Base-by-base conservation (phyloP, 2,797 vertebrate species). In the Sparus aurata region DNA sequence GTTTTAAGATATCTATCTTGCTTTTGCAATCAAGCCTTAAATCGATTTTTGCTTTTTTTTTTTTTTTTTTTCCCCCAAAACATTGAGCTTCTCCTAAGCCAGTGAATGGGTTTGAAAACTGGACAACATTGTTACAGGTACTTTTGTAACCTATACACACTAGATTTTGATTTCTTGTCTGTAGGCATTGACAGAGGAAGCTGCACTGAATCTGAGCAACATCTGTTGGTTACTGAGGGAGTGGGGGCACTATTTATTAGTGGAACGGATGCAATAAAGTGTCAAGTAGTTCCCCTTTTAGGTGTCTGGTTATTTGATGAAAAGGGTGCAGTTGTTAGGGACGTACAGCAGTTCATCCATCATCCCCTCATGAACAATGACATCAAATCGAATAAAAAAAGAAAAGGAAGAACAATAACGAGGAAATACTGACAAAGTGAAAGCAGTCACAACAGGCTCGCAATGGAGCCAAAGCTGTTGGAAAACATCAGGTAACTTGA, bases 201-300 rank as follows among this genome's bases (percentile, higher is more conserved):
- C 52, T 69, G 69, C 57, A 73, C 66, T 83, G 41, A 84, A 81
- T 85, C 66, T 53, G 75, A 55, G 61, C 63, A 72, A 75, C 70
- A 75, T 79, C 79, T 84, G 53, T 58, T 47, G 77, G 69, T 75
- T 82, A 76, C 71, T 75, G 61, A 71, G 65, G 74, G 63, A 75
- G 62, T 63, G 45, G 57, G 11, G 68, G 34, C 46, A 66, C 85
- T 86, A 73, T 86, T 85, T 83, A 75, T 84, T 76, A 85, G 85
- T 87, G 62, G 77, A 90, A 73, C 62, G 75, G 85, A 91, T 94
- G 84, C 90, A 94, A 94, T 93, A 92, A 93, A 94, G 72, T 85
- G 77, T 91, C 67, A 77, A 45, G 7, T 77, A 73, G 16, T 75
- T 80, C 62, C 80, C 45, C 79, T 69, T 65, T 70, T 20, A 57